These are phyloP conservation scores for Asobara japonica DNA, from an alignment of 1,140 invertebrate species.

Conservation along the genomic window DNA sequence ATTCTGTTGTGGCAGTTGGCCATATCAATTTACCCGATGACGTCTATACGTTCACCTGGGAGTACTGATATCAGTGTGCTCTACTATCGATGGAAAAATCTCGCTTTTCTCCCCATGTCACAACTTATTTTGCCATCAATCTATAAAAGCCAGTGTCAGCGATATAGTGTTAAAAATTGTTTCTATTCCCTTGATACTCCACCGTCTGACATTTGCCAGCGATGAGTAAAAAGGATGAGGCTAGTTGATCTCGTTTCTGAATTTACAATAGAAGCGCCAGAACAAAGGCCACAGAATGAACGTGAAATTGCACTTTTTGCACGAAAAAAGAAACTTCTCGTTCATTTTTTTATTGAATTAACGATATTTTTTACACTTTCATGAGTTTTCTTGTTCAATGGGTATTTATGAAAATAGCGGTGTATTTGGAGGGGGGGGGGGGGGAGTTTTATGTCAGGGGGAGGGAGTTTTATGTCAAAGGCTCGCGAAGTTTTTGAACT, in stretches of 20 bases:
- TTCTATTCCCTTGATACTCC: not conserved
- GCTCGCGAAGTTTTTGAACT: no score
- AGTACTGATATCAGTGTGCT: not conserved
- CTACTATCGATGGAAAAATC: not conserved
- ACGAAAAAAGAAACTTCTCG: no score
- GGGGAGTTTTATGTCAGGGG: no score
- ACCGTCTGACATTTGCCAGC: not conserved
- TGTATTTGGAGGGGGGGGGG: no score
- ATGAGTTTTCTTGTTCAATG: no score
- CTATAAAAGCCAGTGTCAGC: not conserved
- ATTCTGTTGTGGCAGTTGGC: not conserved
- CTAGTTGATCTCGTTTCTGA: not conserved
- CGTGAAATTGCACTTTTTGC: no score
- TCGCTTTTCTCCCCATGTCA: not conserved
- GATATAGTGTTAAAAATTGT: not conserved
- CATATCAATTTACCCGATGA: conserved; percentile 12
- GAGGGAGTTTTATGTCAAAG: no score
- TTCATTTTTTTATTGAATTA: no score
- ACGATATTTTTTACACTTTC: no score
- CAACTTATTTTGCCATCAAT: not conserved
- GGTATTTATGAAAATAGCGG: no score
- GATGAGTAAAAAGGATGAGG: not conserved
- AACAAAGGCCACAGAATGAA: no score
- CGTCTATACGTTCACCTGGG: conserved; percentile 1
- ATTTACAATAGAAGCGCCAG: not conserved